Evolutionary conservation across 2,113 vertebrate species (phyloP), one percentile per base, ranked within the genome.

Genomic region (Piliocolobus tephrosceles): DNA sequence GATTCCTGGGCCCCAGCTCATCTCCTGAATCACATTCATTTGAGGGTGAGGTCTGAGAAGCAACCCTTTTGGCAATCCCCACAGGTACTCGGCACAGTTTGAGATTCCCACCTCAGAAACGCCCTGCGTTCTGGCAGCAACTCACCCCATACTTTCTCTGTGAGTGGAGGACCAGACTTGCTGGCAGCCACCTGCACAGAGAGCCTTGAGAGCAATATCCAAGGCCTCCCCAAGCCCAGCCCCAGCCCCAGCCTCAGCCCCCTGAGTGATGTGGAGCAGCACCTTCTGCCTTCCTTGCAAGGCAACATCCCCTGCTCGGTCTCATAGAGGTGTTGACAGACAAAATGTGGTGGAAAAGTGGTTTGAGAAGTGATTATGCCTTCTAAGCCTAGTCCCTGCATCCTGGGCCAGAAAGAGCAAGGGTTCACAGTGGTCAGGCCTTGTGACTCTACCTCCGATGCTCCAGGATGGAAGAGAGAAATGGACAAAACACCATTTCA

Each of bases 31-130:
- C 32, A 9, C 23, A 47, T 52, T 78, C 73, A 16, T 32, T 16
- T 35, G 38, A 84, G 73, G 73, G 10, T 11, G 25, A 88, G 25
- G 8, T 12, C 5, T 3, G 8, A 85, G 76, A 76, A 72, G 40
- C 2, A 5, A 16, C 35, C n/a, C 14, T 38, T 40, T 8, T 43
- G 75, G 47, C 50, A 38, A 1, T 38, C 11, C 8, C 7, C 0
- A 14, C 16, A 57, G 35, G 13, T 7, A 3, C 38, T 47, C 5
- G 3, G 35, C 64, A 50, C 7, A 61, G 66, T 38, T 57, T 27
- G 57, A 84, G 61, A 57, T 16, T 18, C 23, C 30, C 18, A 12
- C 30, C 9, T 72, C 0, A 0, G 89, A 43, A 76, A 30, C 12
- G 8, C 30, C 47, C 81, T 38, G 50, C 6, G 2, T 58, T 45